Conservation (phyloP, 2,113 vertebrate genomes). For the Amia ocellicauda region DNA sequence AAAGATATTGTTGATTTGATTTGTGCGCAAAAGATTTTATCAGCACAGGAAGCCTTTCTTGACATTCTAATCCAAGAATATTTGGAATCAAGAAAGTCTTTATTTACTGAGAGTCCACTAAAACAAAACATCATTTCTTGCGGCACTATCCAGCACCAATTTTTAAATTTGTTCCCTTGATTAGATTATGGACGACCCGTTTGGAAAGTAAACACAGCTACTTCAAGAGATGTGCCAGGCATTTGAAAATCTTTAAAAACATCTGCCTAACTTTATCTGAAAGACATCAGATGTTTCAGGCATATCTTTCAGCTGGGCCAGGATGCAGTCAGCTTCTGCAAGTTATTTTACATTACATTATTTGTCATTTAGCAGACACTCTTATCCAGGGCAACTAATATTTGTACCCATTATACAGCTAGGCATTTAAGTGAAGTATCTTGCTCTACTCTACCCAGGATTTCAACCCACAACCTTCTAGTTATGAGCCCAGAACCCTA, state of each 20-base stretch:
- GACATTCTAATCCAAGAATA: conserved; percentile 38
- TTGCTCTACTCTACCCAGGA: too few relatives aligned
- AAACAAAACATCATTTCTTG: conserved; percentile 31
- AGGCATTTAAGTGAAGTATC: conserved; percentile 39
- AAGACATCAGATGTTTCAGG: conserved; percentile 37
- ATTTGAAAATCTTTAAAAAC: conserved; percentile 40
- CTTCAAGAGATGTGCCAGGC: conserved; percentile 37
- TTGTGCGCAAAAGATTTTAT: conserved; percentile 34
- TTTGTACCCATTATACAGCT: conserved; percentile 25
- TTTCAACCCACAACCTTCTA: too few relatives aligned
- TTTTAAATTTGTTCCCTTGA: conserved; percentile 37
- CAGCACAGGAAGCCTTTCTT: conserved; percentile 33
- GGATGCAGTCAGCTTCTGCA: conserved; percentile 31
- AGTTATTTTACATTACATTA: too few relatives aligned
- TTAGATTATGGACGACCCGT: conserved; percentile 29
- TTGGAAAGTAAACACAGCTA: too few relatives aligned
- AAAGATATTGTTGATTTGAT: conserved; percentile 33
- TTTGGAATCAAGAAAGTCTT: conserved; percentile 34
- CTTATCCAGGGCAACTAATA: too few relatives aligned
- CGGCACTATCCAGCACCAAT: conserved; percentile 29
- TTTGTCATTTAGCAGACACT: too few relatives aligned
- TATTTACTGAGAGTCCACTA: conserved; percentile 20
- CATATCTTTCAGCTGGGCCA: conserved; percentile 35
- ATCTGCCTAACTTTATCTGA: conserved; percentile 29
- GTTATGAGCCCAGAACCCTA: too few relatives aligned